Evolutionary conservation across 2,888 invertebrate genomes (phyloP), one percentile per base, ranked within the genome.

Genomic region (Odiellus spinosus): DNA sequence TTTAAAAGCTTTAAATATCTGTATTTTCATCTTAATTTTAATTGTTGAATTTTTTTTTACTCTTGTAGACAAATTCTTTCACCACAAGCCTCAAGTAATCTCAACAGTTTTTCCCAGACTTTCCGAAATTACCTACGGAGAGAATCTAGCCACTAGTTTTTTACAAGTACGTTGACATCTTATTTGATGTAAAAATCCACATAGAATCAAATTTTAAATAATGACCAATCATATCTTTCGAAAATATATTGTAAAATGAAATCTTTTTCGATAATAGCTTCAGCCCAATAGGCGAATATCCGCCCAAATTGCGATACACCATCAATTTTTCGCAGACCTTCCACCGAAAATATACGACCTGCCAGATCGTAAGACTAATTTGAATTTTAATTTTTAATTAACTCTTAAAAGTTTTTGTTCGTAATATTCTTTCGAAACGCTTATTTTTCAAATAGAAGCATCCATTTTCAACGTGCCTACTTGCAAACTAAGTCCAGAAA

Each of bases 401-500:
- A 38, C n/a, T n/a, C n/a, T n/a, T n/a, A n/a, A n/a, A n/a, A n/a
- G n/a, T n/a, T n/a, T n/a, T n/a, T n/a, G n/a, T n/a, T n/a, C n/a
- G n/a, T n/a, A n/a, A n/a, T n/a, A n/a, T n/a, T n/a, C n/a, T n/a
- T n/a, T n/a, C n/a, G n/a, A n/a, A n/a, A n/a, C n/a, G n/a, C n/a
- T 26, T 26, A 6, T 26, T 57, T 59, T 67, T 68, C 66, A 79
- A 79, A 38, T 78, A 93, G 93, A 87, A 71, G 78, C 85, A 63
- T 90, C 91, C 62, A 87, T 95, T 73, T 90, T 87, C 73, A 85
- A 82, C 61, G 87, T 93, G 65, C 87, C 90, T 70, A 90, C 90
- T 61, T 78, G 91, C 60, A 78, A 80, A 67, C 69, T 88, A 63
- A 78, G 79, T 67, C 78, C 82, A 47, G 91, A 91, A 71, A 76